A percentile compares a stretch with the other conserved stretches of the same genome.
phyloP scores from a whole-genome alignment of 2,797 vertebrate genomes.

The Sebastes trivittatus region DNA sequence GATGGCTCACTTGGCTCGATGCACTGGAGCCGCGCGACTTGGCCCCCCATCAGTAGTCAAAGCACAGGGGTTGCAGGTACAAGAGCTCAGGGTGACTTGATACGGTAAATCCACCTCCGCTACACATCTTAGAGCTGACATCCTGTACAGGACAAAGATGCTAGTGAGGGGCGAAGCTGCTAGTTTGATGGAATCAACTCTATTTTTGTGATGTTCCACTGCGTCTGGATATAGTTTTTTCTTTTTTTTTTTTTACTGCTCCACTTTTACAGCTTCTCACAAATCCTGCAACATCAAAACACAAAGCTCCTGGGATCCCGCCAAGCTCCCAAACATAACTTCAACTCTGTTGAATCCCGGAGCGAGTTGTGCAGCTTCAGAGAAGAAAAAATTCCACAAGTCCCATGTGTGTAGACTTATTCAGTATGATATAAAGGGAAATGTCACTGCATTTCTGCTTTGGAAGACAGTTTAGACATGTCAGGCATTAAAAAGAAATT shows the following conservation, averaged over 20 bases:
- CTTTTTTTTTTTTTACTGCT: slow-evolving; percentile 11
- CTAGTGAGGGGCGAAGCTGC: neutral
- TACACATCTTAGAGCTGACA: slow-evolving; percentile 6
- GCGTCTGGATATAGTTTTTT: slow-evolving; percentile 14
- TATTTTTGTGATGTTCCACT: slow-evolving; percentile 14
- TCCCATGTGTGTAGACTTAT: slow-evolving; percentile 38
- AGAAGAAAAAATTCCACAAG: slow-evolving; percentile 34
- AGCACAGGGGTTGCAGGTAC: slow-evolving; percentile 43
- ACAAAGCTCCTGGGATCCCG: slow-evolving; percentile 54
- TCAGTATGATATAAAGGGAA: slow-evolving; percentile 13
- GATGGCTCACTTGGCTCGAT: slow-evolving; percentile 73
- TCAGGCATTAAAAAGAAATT: slow-evolving; percentile 6
- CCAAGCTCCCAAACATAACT: slow-evolving; percentile 45
- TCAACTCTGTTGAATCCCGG: slow-evolving; percentile 12
- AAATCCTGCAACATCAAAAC: slow-evolving; percentile 59
- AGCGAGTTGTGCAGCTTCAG: slow-evolving; percentile 33
- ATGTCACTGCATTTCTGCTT: slow-evolving; percentile 8
- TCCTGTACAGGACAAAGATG: neutral
- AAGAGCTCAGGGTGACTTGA: slow-evolving; percentile 6
- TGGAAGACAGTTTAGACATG: slow-evolving; percentile 10
- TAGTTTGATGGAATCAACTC: slow-evolving; percentile 16
- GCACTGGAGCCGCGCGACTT: slow-evolving; percentile 15
- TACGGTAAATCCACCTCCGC: slow-evolving; percentile 32
- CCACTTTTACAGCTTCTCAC: slow-evolving; percentile 39
- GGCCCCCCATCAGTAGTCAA: slow-evolving; percentile 46